Evolutionary conservation across 2,797 vertebrate genomes (phyloP), one percentile per base, ranked within the genome.

Genomic region (Silurus aristotelis): DNA sequence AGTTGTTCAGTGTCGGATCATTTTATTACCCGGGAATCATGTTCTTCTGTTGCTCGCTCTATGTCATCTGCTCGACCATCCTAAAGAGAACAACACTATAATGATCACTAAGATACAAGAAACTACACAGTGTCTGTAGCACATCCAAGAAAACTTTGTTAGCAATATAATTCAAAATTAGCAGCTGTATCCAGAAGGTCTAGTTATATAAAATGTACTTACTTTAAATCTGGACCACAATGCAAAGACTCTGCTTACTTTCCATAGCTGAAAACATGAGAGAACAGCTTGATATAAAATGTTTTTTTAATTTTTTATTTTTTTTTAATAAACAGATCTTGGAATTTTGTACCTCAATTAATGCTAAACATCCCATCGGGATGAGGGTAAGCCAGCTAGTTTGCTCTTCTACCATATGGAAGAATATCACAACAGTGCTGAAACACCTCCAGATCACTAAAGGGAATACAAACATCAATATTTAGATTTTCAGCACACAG

Each of bases 391-490:
- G 92, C 78, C 99, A 92, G 91, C 97, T 98, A 61, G 96, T 97
- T 92, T 96, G 95, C 86, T 98, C 97, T 89, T 98, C 96, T 85
- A 99, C 90, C 87, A 99, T 95, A 90, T 98, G 97, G 79, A 99
- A 96, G 90, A 99, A 98, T 90, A 99, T 96, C 88, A 99, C 94
- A 87, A 97, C 91, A 0, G 96, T 99, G 89, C 98, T 95, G 70
- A 99, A 96, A 91, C 97, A 97, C 56, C 98, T 95, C 98, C 98
- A 99, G 87, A 97, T 92, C 64, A 99, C 98, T 99, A 86, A 8
- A 84, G 25, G 55, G 91, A 27, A 89, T 43, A 86, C 25, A n/a
- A 80, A 61, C 56, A 4, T 61, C 76, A 66, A 14, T 7, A 58
- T 27, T 55, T 56, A 48, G 17, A 27, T 52, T 14, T 55, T 27